A percentile compares a stretch with the other conserved stretches of the same genome.
Conservation (phyloP, 2,888 invertebrate species). For the Pandemis corylana region DNA sequence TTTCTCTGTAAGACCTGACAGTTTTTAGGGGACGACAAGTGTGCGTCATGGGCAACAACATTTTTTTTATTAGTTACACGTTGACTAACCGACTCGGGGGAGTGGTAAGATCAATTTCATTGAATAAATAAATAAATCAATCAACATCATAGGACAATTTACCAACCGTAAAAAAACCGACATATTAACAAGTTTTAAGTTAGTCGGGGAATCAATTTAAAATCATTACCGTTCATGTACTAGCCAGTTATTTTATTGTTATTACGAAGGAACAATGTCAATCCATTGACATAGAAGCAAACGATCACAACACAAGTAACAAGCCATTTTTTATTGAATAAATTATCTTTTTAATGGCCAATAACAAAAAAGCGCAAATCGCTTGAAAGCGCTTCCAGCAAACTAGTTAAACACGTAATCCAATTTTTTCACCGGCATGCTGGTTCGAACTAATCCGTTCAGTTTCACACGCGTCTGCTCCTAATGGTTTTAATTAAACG, state of each 20-base stretch:
- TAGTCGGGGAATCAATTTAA: constrained; percentile 53
- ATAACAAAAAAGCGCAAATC: not conserved
- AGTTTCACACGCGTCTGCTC: constrained; percentile 64
- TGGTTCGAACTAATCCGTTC: constrained; percentile 69
- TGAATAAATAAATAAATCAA: no score
- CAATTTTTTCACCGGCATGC: constrained; percentile 58
- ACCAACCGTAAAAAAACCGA: no score
- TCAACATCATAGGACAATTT: no score
- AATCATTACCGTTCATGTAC: constrained; percentile 51
- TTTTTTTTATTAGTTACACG: no score
- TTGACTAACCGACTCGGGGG: no score
- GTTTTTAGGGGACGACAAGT: no score
- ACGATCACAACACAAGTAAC: no score
- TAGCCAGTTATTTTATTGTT: not conserved
- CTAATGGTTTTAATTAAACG: constrained; percentile 71
- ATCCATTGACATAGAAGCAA: not conserved
- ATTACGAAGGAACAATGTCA: no score
- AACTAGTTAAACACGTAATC: constrained; percentile 51
- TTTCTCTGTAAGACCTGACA: no score
- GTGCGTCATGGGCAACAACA: no score
- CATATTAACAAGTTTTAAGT: constrained; percentile 38
- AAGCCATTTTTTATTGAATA: no score
- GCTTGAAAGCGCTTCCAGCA: constrained; percentile 29
- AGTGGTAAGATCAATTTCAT: no score
- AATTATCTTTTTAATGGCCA: not conserved